Conservation (phyloP, 2,888 invertebrate genomes). For the Brachycybe producta region DNA sequence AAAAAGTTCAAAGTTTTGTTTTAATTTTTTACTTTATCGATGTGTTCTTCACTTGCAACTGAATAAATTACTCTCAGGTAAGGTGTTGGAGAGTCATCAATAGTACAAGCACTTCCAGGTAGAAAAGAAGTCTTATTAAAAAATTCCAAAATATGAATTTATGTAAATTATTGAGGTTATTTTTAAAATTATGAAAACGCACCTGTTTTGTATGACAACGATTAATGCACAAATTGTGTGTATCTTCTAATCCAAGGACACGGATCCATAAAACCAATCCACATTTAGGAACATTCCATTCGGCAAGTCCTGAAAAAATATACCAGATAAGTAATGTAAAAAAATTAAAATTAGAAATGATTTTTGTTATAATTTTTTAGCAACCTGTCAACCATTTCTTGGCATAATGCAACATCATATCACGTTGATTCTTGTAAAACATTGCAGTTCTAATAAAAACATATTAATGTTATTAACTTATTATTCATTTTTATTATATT, state of each 20-base stretch:
- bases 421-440: constrained; percentile 51
- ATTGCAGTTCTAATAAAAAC: constrained; percentile 36
- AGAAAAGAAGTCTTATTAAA: constrained; percentile 39
- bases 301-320: constrained; percentile 43
- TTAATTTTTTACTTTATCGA: constrained; percentile 45
- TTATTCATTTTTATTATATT: constrained; percentile 2
- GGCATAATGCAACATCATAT: constrained; percentile 46
- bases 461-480: not conserved
- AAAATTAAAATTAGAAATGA: too few relatives aligned
- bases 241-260: constrained; percentile 51
- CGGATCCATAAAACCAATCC: constrained; percentile 43
- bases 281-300: constrained; percentile 52
- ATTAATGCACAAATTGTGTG: constrained; percentile 56
- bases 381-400: constrained; percentile 45
- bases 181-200: too few relatives aligned
- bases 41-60: constrained; percentile 49
- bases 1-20: too few relatives aligned
- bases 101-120: constrained; percentile 61
- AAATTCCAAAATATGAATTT: too few relatives aligned
- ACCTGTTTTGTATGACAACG: constrained; percentile 54
- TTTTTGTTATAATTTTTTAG: too few relatives aligned
- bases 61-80: constrained; percentile 59
- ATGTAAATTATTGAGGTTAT: too few relatives aligned
- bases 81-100: constrained; percentile 46
- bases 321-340: not conserved